A percentile compares a stretch with the other conserved stretches of the same genome.
These are phyloP conservation scores for Glaucidium brasilianum DNA, from an alignment of 2,113 vertebrate species.

Conservation along the genomic window DNA sequence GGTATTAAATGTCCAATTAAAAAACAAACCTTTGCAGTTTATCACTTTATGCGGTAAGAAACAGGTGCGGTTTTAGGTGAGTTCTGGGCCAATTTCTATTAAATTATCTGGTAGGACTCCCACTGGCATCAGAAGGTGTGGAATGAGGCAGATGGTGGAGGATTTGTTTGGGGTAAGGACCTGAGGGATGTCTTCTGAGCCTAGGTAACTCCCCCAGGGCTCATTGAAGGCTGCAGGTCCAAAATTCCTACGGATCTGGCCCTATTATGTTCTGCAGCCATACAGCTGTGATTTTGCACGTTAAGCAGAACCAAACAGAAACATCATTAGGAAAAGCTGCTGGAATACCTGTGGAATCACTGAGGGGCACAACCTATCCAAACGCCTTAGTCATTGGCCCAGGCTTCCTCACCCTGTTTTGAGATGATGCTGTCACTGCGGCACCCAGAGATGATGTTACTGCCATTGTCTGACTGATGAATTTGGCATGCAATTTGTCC, in stretches of 20 bases:
- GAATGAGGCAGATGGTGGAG: conserved; percentile 20
- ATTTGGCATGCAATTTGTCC: not conserved
- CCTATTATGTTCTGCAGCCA: not conserved
- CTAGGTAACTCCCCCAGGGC: not conserved
- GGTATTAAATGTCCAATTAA: conserved; percentile 66
- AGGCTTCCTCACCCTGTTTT: not conserved
- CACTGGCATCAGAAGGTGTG: not conserved
- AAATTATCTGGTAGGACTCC: conserved; percentile 38
- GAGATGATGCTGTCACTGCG: not conserved
- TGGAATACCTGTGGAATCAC: not conserved
- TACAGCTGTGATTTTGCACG: not conserved
- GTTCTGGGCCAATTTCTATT: conserved; percentile 23
- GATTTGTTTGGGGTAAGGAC: not conserved
- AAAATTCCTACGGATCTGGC: not conserved
- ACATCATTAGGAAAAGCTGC: not conserved
- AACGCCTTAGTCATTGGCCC: not conserved
- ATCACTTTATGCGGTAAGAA: conserved; percentile 34
- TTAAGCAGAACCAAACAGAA: not conserved
- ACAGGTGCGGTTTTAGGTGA: conserved; percentile 46
- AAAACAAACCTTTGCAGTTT: conserved; percentile 51
- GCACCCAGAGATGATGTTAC: not conserved
- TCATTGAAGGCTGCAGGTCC: not conserved
- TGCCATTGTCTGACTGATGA: not conserved
- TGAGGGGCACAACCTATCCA: not conserved
- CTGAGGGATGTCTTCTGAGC: conserved; percentile 4